phyloP scores from a whole-genome alignment of 2,888 invertebrate genomes.

The Heliothis peltigera region DNA sequence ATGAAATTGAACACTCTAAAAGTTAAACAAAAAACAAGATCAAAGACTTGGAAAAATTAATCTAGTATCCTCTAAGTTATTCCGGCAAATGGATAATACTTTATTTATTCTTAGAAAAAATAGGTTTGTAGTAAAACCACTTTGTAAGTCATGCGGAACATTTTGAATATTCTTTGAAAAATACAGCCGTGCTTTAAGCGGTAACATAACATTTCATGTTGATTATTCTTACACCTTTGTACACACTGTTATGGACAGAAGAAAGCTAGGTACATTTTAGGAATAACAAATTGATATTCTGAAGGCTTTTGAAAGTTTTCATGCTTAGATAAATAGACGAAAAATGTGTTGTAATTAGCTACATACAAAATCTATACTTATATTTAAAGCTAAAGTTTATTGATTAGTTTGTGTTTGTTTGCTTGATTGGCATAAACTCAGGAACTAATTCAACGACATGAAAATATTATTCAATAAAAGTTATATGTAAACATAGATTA shows the following conservation, averaged over 20 bases:
- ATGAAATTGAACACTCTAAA: conserved; percentile 9
- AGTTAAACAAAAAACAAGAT: conserved; percentile 13
- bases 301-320: no score
- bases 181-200: conserved; percentile 14
- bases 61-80: conserved; percentile 5
- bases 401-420: no score
- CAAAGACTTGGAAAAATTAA: conserved; percentile 14
- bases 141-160: conserved; percentile 14
- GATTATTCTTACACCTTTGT: conserved; percentile 24
- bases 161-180: conserved; percentile 25
- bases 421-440: no score
- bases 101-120: conserved; percentile 8
- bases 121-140: conserved; percentile 2
- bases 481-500: no score
- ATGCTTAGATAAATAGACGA: no score
- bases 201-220: conserved; percentile 26
- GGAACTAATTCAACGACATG: no score
- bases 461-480: no score
- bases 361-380: no score
- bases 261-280: neutral
- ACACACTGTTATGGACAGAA: conserved; percentile 10
- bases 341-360: no score
- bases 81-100: conserved; percentile 1
- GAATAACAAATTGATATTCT: conserved; percentile 14
- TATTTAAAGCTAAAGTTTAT: no score